A percentile compares a stretch with the other conserved stretches of the same genome.
phyloP scores from a whole-genome alignment of 2,113 vertebrate genomes.

The Castor canadensis region DNA sequence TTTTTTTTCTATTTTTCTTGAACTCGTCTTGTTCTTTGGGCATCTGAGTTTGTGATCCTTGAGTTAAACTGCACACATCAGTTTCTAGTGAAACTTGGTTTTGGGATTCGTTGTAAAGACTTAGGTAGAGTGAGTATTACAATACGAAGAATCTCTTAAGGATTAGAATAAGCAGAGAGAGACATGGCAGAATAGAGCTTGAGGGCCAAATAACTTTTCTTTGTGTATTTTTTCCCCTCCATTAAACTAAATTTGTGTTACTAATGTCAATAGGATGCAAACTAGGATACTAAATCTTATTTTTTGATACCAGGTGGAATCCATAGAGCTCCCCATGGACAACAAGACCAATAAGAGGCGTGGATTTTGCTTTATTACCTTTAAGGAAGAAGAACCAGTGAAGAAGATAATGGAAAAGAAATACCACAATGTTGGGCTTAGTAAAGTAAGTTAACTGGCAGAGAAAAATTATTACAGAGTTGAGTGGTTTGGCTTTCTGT shows the following conservation, averaged over 20 bases:
- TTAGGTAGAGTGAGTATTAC: neutral
- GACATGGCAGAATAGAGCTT: neutral
- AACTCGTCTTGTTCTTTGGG: neutral
- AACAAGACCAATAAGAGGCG: slow-evolving; percentile 99
- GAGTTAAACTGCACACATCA: neutral
- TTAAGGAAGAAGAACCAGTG: slow-evolving; percentile 97
- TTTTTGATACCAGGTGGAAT: slow-evolving; percentile 90
- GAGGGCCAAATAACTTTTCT: neutral
- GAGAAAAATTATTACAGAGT: neutral
- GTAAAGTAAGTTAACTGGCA: slow-evolving; percentile 90
- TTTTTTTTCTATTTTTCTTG: neutral
- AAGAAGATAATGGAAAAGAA: slow-evolving; percentile 99
- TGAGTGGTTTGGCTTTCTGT: neutral
- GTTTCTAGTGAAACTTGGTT: neutral
- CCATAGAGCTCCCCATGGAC: slow-evolving; percentile 98
- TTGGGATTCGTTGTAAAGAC: neutral
- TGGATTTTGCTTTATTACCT: slow-evolving; percentile 99
- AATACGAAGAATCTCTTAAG: neutral
- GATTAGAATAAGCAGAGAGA: neutral
- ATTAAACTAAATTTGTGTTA: neutral
- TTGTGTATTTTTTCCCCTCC: neutral
- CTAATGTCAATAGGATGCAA: neutral
- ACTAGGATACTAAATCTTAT: neutral
- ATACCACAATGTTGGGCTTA: slow-evolving; percentile 98
- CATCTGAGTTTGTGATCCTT: slow-evolving; percentile 32